A percentile compares a stretch with the other conserved stretches of the same genome.
Conservation (phyloP, 2,113 vertebrate species). For the Urocynchramus pylzowi region DNA sequence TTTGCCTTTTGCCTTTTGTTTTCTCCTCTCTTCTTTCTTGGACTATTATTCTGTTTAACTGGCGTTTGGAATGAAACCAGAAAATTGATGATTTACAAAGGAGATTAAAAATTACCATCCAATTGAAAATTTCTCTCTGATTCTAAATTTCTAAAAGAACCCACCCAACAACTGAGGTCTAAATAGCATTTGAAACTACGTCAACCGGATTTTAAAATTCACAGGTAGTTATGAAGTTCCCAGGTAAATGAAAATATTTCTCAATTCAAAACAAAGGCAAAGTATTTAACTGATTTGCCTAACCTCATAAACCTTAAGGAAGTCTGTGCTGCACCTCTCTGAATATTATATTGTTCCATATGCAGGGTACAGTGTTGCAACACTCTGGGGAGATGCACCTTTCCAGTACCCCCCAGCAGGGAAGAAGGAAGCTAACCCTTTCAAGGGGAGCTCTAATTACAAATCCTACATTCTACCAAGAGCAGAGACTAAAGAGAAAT, state of each 20-base stretch:
- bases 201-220: neutral
- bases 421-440: neutral
- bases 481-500: neutral
- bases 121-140: neutral
- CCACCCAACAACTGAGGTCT: neutral
- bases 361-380: rapidly evolving
- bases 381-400: neutral
- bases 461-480: neutral
- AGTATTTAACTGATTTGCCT: neutral
- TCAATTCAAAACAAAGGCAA: neutral
- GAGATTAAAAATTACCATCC: rapidly evolving
- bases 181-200: neutral
- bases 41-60: neutral
- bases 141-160: neutral
- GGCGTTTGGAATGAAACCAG: neutral
- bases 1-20: neutral
- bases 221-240: neutral
- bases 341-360: neutral
- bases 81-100: neutral
- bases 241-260: neutral
- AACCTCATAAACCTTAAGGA: neutral
- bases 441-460: rapidly evolving
- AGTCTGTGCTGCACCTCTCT: neutral
- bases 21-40: rapidly evolving
- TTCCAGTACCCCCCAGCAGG: neutral